Percentiles rank a stretch among this genome's conserved stretches.
Conservation (phyloP, 2,797 vertebrate genomes). For the Rhincodon typus region DNA sequence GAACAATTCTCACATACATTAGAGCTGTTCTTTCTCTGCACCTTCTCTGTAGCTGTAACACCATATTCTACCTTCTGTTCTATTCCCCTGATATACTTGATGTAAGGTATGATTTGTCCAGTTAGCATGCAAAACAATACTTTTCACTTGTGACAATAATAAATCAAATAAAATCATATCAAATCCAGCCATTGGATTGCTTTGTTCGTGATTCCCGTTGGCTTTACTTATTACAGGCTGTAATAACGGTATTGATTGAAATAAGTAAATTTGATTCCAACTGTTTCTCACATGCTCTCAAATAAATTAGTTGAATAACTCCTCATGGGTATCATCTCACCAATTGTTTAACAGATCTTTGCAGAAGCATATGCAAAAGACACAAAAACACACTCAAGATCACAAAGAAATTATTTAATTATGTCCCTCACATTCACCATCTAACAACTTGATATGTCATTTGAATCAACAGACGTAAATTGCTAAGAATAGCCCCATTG, state of each 20-base stretch:
- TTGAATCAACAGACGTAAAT: not conserved
- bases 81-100: too few relatives aligned
- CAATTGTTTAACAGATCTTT: not conserved
- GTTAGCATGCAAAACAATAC: too few relatives aligned
- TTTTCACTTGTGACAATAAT: too few relatives aligned
- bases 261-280: not conserved
- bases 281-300: not conserved
- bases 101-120: too few relatives aligned
- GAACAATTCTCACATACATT: too few relatives aligned
- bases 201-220: not conserved
- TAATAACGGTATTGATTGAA: not conserved
- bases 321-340: not conserved
- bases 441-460: not conserved
- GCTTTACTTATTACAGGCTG: not conserved
- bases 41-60: too few relatives aligned
- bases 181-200: not conserved
- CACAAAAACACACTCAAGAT: not conserved
- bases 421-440: not conserved
- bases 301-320: not conserved
- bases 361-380: not conserved
- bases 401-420: not conserved
- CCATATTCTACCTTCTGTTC: too few relatives aligned
- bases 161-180: too few relatives aligned
- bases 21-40: too few relatives aligned
- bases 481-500: not conserved